Percentiles rank a stretch among this genome's conserved stretches.
phyloP scores from a whole-genome alignment of 2,888 invertebrate species.

The Teleiodes luculella region DNA sequence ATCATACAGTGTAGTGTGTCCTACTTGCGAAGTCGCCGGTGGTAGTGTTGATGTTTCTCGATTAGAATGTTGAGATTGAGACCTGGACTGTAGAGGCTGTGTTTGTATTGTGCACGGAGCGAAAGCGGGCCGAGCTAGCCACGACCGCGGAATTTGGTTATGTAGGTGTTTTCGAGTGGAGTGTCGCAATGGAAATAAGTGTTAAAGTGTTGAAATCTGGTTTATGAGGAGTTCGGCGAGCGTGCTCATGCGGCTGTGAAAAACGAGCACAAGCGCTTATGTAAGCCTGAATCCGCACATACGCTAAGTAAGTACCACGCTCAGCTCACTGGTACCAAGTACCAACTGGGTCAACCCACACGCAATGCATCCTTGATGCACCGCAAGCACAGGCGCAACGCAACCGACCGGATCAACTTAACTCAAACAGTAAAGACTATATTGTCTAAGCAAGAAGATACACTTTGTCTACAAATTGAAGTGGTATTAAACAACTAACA shows the following conservation, averaged over 20 bases:
- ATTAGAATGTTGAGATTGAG: constrained; percentile 11
- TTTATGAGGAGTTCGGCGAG: constrained; percentile 62
- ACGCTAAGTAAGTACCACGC: constrained; percentile 56
- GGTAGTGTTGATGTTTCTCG: constrained; percentile 8
- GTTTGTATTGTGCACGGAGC: constrained; percentile 48
- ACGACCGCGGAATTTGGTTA: constrained; percentile 53
- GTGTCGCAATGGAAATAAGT: constrained; percentile 73
- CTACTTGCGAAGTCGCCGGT: neutral
- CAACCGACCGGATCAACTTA: no score
- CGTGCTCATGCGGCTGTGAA: constrained; percentile 58
- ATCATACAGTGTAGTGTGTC: constrained; percentile 13
- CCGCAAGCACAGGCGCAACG: constrained; percentile 1
- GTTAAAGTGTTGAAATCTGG: constrained; percentile 71
- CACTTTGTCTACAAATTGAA: no score
- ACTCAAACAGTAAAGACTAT: no score
- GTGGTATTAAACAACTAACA: no score
- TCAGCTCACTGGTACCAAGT: neutral
- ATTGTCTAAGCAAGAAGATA: no score
- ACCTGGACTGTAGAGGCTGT: constrained; percentile 26
- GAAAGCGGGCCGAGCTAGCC: constrained; percentile 63
- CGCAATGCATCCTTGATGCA: constrained; percentile 11
- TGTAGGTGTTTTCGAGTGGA: constrained; percentile 62
- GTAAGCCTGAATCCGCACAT: constrained; percentile 59
- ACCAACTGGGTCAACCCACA: constrained; percentile 5
- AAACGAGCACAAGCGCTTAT: constrained; percentile 68